Base-by-base conservation (phyloP, 92 coral and sea anemone species). In the Phymanthus crucifer region DNA sequence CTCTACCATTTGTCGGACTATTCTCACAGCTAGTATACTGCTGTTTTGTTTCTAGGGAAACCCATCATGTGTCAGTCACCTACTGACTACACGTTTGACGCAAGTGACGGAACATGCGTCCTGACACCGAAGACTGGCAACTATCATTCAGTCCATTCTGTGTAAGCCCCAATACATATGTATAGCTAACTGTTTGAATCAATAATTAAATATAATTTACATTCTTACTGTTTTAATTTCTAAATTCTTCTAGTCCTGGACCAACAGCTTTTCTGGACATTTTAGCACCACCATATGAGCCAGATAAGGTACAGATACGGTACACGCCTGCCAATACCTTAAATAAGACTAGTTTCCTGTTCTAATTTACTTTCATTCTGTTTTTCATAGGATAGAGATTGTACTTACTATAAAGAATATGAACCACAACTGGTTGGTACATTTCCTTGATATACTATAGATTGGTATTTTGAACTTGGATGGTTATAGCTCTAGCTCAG, bases 251-350 rank as follows among this genome's bases (percentile, higher is more conserved):
- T 54, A 92, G 92, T 40, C 68, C 70, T 31, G 90, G 93, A 16
- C 92, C 98, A 69, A 85, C 98, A 27, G 98, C 98, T 52, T 92
- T 94, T 64, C 81, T 94, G 43, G 98, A 94, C 66, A 90, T 94
- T 56, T 82, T 94, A 47, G 98, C 92, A 34, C 98, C 98, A 19
- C 98, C 98, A 13, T 94, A 94, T 75, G 88, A 89, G 61, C 93
- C 93, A 33, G 87, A 85, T 31, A 82, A 88, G 87, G 97, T 85
- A 35, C 32, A n/a, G n/a, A n/a, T n/a, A n/a, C n/a, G n/a, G 67
- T 34, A 0, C 13, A 52, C 17, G 26, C 10, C 38, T 23, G 6
- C 48, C 17, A 43, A 13, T 21, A 73, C 18, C 24, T 37, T 73
- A 35, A 12, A 16, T 40, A 21, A 71, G n/a, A n/a, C 18, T 46